These are phyloP conservation scores for Tiaroga cobitis DNA, from an alignment of 2,797 vertebrate genomes.

Conservation along the genomic window DNA sequence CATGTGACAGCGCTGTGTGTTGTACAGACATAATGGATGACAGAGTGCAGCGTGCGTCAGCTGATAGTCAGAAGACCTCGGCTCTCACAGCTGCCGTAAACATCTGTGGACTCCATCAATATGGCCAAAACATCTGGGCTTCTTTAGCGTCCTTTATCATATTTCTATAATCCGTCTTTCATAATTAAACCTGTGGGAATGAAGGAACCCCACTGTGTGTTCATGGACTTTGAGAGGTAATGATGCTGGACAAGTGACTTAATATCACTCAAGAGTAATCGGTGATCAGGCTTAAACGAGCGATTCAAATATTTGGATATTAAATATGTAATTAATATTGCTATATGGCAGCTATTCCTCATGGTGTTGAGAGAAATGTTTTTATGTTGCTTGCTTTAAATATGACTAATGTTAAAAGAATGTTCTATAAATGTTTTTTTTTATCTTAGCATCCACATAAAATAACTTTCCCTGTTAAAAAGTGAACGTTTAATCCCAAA, in stretches of 20 bases:
- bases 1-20: neutral
- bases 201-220: slow-evolving; percentile 42
- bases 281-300: neutral
- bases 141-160: slow-evolving; percentile 53
- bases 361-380: no score
- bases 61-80: slow-evolving; percentile 54
- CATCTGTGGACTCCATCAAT: slow-evolving; percentile 59
- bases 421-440: neutral
- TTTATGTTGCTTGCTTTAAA: neutral
- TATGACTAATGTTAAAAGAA: neutral
- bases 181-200: slow-evolving; percentile 66
- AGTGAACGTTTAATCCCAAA: no score
- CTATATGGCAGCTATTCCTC: neutral
- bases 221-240: slow-evolving; percentile 53
- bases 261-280: slow-evolving; percentile 22
- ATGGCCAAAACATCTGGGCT: slow-evolving; percentile 61
- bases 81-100: slow-evolving; percentile 60
- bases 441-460: neutral
- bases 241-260: slow-evolving; percentile 55
- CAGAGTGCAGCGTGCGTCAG: slow-evolving; percentile 30
- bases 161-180: slow-evolving; percentile 61
- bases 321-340: neutral
- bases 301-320: neutral
- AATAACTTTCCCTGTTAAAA: no score
- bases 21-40: slow-evolving; percentile 53